Conservation (phyloP, 2,888 invertebrate genomes). For the Scelioninae gen. 1 region DNA sequence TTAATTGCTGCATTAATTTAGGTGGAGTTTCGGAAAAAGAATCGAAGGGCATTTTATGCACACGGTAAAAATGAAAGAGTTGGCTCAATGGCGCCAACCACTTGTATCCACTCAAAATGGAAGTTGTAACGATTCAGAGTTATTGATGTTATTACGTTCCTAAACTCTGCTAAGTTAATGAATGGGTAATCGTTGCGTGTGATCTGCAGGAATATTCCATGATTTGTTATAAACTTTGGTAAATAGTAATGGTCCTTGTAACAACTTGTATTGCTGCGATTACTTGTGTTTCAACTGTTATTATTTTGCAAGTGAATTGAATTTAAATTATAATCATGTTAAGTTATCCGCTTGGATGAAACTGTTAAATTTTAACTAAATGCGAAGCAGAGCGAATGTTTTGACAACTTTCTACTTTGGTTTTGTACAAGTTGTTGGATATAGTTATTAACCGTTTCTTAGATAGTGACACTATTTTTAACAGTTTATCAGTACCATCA, state of each 20-base stretch:
- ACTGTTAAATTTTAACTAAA: no score
- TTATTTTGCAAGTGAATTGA: not conserved
- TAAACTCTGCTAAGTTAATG: slow-evolving; percentile 3
- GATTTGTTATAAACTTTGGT: slow-evolving; percentile 2
- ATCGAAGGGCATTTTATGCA: not conserved
- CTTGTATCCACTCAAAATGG: slow-evolving; percentile 8
- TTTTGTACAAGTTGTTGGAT: no score
- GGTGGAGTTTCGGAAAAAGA: not conserved
- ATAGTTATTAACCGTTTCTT: no score
- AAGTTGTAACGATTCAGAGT: slow-evolving; percentile 16
- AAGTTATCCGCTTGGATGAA: no score
- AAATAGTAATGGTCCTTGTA: slow-evolving; percentile 2
- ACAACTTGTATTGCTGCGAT: not conserved
- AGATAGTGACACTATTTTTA: no score
- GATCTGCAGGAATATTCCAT: slow-evolving; percentile 8
- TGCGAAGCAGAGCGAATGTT: no score
- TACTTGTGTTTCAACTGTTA: not conserved
- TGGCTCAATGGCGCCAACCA: not conserved
- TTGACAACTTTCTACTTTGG: no score
- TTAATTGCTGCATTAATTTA: slow-evolving; percentile 16
- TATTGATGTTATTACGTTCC: slow-evolving; percentile 8
- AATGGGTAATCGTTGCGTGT: not conserved
- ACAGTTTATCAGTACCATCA: no score
- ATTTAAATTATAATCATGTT: no score
- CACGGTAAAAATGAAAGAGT: not conserved